phyloP scores from a whole-genome alignment of 1,140 invertebrate species.

The Drosophila funebris region DNA sequence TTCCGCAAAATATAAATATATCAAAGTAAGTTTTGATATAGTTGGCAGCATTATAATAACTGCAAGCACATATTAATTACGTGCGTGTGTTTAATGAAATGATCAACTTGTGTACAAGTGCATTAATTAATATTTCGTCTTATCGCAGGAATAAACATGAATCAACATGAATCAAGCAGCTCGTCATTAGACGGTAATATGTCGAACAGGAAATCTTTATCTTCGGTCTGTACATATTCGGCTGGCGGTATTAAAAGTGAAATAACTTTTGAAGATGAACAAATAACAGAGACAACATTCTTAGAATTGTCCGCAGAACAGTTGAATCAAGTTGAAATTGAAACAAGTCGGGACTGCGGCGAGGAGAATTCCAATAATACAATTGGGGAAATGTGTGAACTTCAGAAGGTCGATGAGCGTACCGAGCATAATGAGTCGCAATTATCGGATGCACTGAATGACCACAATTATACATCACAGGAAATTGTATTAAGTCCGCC shows the following conservation, averaged over 20 bases:
- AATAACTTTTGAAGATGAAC: conserved; percentile 29
- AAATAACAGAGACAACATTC: conserved; percentile 27
- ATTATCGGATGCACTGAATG: conserved; percentile 50
- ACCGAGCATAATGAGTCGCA: neutral
- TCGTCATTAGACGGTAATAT: neutral
- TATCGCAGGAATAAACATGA: neutral
- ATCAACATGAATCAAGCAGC: neutral
- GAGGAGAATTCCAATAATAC: conserved; percentile 1
- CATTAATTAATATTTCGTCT: too few relatives aligned
- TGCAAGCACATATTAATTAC: neutral
- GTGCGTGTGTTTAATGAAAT: neutral
- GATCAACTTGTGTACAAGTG: too few relatives aligned
- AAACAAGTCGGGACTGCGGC: neutral
- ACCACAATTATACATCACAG: conserved; percentile 70
- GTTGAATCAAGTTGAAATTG: conserved; percentile 25
- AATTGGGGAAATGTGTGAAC: conserved; percentile 30
- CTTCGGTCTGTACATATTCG: neutral
- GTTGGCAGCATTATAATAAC: too few relatives aligned
- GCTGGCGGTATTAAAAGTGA: conserved; percentile 21
- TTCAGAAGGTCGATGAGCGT: neutral
- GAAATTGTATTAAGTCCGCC: neutral
- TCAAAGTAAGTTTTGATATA: too few relatives aligned
- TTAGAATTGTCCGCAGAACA: conserved; percentile 12
- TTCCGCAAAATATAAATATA: too few relatives aligned
- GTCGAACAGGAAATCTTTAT: neutral